Conservation (phyloP, 2,888 invertebrate genomes). For the Nomada hirtipes region DNA sequence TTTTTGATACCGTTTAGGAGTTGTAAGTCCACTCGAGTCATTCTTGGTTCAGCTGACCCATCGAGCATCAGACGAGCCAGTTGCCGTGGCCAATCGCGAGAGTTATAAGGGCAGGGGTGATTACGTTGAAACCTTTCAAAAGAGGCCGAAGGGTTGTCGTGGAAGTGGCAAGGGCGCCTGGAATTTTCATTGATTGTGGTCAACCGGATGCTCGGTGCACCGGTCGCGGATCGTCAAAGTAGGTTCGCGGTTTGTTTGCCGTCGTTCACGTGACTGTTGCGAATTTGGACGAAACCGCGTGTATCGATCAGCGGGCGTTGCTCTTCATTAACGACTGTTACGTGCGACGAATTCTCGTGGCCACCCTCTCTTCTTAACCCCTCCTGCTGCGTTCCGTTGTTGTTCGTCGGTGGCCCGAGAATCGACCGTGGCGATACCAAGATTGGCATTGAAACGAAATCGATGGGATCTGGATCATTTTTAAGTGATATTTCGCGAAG, state of each 20-base stretch:
- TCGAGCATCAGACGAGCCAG: not conserved
- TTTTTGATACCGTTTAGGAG: no score
- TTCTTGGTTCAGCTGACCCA: no score
- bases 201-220: constrained; percentile 66
- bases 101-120: constrained; percentile 25
- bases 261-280: constrained; percentile 78
- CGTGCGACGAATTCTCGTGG: constrained; percentile 48
- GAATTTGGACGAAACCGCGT: constrained; percentile 78
- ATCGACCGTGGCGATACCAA: not conserved
- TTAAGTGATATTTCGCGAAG: no score
- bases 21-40: no score
- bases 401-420: not conserved
- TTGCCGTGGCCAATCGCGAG: not conserved
- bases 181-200: constrained; percentile 75
- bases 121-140: constrained; percentile 37
- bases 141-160: constrained; percentile 41
- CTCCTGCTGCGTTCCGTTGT: not conserved
- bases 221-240: constrained; percentile 65
- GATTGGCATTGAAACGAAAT: no score
- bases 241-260: constrained; percentile 70
- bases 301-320: constrained; percentile 67
- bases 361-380: not conserved
- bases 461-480: no score
- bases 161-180: not conserved
- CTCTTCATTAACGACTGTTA: constrained; percentile 59